Evolutionary conservation across 2,797 vertebrate genomes (phyloP).

Genomic region (Poecile montanus): DNA sequence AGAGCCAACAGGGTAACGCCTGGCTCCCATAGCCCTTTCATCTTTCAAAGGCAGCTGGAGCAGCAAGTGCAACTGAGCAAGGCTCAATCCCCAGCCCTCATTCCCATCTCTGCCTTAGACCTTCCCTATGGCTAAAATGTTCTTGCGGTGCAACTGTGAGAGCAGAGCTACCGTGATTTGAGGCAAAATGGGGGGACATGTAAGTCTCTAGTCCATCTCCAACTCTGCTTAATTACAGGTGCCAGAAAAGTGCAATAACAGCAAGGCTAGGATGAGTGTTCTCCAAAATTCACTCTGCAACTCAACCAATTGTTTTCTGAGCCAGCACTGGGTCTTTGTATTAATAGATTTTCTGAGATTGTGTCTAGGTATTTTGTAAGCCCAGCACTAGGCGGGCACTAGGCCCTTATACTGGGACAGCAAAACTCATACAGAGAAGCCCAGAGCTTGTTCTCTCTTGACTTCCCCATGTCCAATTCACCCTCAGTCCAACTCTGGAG

Average conservation of each 20-base stretch:
- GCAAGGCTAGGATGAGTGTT: background rate
- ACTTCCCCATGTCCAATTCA: background rate
- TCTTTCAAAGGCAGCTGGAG: background rate
- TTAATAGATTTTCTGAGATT: background rate
- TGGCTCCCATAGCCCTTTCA: background rate
- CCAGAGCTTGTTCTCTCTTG: background rate
- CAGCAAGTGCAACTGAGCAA: background rate
- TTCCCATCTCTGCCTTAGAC: background rate
- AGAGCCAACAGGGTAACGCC: background rate
- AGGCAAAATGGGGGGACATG: background rate
- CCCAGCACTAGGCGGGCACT: background rate
- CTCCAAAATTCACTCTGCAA: background rate
- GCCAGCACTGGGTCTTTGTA: background rate
- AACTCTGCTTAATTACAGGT: background rate
- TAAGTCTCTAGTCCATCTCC: background rate
- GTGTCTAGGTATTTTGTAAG: background rate
- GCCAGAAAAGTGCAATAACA: background rate
- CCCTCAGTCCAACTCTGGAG: background rate
- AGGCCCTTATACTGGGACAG: background rate
- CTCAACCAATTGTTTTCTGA: background rate
- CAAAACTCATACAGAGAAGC: background rate
- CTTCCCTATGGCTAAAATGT: background rate
- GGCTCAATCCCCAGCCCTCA: background rate
- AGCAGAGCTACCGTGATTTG: background rate
- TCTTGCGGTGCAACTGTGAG: background rate